A percentile compares a stretch with the other conserved stretches of the same genome.
Conservation (phyloP, 2,113 vertebrate species). For the Erythrocercus mccallii region DNA sequence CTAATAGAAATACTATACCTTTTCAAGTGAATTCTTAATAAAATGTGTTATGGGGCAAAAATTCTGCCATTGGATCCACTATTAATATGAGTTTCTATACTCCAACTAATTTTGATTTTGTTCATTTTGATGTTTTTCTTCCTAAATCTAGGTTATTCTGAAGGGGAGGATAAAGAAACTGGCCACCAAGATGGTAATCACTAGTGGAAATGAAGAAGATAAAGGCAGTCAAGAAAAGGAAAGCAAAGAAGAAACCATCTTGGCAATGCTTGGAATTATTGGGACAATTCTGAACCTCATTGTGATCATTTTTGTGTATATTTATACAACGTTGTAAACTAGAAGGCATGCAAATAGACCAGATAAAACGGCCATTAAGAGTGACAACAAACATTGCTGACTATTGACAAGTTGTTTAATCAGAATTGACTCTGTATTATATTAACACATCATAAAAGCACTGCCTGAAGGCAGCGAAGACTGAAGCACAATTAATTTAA, state of each 20-base stretch:
- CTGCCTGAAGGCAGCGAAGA: conserved; percentile 36
- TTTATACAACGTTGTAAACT: conserved; percentile 91
- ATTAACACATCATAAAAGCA: conserved; percentile 46
- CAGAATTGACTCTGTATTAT: conserved; percentile 63
- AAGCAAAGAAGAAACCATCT: conserved; percentile 91
- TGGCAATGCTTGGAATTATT: conserved; percentile 96
- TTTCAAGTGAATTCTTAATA: not conserved
- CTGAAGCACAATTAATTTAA: conserved; percentile 78
- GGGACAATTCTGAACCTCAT: conserved; percentile 96
- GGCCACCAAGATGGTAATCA: conserved; percentile 96
- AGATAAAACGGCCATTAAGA: conserved; percentile 21
- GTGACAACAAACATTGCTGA: conserved; percentile 26
- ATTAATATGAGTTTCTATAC: not conserved
- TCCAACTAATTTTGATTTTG: not conserved
- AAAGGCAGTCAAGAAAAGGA: conserved; percentile 92
- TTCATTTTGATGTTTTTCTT: conserved; percentile 11
- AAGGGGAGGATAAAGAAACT: conserved; percentile 84
- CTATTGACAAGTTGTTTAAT: conserved; percentile 25
- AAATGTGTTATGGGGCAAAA: not conserved
- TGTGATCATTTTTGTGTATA: conserved; percentile 98
- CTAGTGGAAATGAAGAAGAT: conserved; percentile 89
- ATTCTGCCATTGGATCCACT: not conserved
- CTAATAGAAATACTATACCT: not conserved
- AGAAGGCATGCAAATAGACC: not conserved
- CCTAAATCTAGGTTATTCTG: conserved; percentile 80